phyloP scores from a whole-genome alignment of 2,113 vertebrate genomes.

The Thunnus thynnus region DNA sequence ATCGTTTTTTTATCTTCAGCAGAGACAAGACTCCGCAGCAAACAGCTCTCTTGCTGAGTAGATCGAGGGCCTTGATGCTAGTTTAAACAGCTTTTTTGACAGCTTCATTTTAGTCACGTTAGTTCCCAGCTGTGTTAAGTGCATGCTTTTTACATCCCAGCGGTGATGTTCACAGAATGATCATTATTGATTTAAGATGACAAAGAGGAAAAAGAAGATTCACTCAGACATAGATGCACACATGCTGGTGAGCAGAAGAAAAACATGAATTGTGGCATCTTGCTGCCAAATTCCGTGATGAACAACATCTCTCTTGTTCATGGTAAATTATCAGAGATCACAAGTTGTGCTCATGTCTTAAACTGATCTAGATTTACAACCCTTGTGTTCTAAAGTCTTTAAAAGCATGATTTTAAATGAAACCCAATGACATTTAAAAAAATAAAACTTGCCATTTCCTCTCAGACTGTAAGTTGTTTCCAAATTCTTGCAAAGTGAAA shows the following conservation, averaged over 20 bases:
- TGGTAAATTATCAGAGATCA: constrained; percentile 52
- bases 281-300: constrained; percentile 43
- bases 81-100: constrained; percentile 40
- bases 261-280: constrained; percentile 18
- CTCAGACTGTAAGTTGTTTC: constrained; percentile 37
- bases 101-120: constrained; percentile 61
- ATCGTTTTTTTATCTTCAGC: neutral
- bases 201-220: constrained; percentile 28
- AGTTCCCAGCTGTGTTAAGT: constrained; percentile 62
- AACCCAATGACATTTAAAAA: constrained; percentile 31
- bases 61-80: constrained; percentile 35
- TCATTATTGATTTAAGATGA: constrained; percentile 70
- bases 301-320: constrained; percentile 50
- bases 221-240: constrained; percentile 22
- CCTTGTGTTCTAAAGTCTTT: constrained; percentile 27
- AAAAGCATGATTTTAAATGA: constrained; percentile 37
- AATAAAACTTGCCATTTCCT: constrained; percentile 38
- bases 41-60: constrained; percentile 12
- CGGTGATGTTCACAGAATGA: constrained; percentile 51
- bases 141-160: constrained; percentile 59
- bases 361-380: constrained; percentile 42
- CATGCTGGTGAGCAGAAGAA: constrained; percentile 34
- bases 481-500: constrained; percentile 51
- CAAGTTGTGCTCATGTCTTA: constrained; percentile 22
- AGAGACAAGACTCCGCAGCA: neutral